These are phyloP conservation scores for Centropristis striata DNA, from an alignment of 2,113 vertebrate species.

Conservation along the genomic window DNA sequence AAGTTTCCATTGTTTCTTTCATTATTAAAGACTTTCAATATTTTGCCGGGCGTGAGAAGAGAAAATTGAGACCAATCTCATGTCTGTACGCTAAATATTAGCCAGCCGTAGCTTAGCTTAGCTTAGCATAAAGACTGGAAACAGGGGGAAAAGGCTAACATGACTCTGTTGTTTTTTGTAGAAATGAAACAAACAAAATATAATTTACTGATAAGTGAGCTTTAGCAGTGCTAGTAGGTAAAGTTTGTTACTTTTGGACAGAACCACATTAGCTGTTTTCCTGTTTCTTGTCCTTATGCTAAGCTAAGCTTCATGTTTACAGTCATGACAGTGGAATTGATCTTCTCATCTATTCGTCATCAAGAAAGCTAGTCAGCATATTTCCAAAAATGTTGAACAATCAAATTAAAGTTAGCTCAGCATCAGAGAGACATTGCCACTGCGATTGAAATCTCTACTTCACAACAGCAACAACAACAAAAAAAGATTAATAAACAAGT, in stretches of 20 bases:
- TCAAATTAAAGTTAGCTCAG: background rate
- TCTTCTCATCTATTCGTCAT: background rate
- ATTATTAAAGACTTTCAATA: background rate
- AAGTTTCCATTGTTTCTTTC: background rate
- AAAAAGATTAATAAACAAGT: background rate
- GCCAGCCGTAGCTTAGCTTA: background rate
- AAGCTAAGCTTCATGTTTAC: background rate
- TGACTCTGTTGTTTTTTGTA: no score
- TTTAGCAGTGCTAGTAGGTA: background rate
- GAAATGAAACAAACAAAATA: no score
- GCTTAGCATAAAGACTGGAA: background rate
- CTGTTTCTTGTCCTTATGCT: background rate
- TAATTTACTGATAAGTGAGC: no score
- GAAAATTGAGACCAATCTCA: background rate
- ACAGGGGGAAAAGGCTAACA: background rate
- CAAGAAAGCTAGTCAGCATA: background rate
- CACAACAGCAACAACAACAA: background rate
- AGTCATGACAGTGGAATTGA: background rate
- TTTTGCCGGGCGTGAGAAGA: background rate
- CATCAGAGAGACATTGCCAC: background rate
- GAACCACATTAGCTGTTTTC: no score
- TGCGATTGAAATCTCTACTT: background rate
- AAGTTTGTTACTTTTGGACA: background rate
- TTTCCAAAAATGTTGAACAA: background rate
- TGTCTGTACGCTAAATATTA: background rate